Evolutionary conservation across 2,797 vertebrate species (phyloP), one percentile per base, ranked within the genome.

Genomic region (Chaenodraco wilsoni): DNA sequence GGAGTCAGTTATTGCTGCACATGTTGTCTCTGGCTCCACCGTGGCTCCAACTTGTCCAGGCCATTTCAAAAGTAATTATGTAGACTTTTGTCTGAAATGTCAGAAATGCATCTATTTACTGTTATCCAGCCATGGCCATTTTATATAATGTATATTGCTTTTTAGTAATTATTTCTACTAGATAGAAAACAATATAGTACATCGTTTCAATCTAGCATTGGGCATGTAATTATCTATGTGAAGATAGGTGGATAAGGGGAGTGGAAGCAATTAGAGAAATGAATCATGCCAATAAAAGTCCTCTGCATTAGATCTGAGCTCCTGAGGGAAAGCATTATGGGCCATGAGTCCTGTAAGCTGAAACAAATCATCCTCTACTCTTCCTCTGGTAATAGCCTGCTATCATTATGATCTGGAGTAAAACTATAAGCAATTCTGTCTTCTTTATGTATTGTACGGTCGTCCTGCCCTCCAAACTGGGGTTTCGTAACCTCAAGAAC

Each of bases 221-320:
- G 60, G 63, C 59, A 61, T 67, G 66, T 66, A 72, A 84, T 83
- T 79, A 74, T 79, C 66, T 79, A 31, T 50, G 67, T 52, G 56
- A 77, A 76, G 66, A 58, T 74, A 63, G 72, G 70, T 86, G 65
- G 79, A 69, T 46, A 72, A 63, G 50, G 48, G 56, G 41, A 81
- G 51, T 65, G 75, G n/a, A 61, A 75, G 76, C 80, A 81, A 84
- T 88, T 81, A 67, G 61, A 76, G 67, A 65, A 85, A 90, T 82
- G 46, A 82, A 84, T 87, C 87, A 85, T 56, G 75, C 81, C 82
- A 84, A 87, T 89, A 85, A 87, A 88, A 79, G 75, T 86, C 76
- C 68, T 82, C 81, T 80, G 69, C 79, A 82, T 80, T 78, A 86
- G 77, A 85, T 84, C 65, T 73, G 41, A 78, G 76, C 77, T 84